These are phyloP conservation scores for Tragelaphus scriptus DNA, from an alignment of 2,113 vertebrate species.

Conservation along the genomic window DNA sequence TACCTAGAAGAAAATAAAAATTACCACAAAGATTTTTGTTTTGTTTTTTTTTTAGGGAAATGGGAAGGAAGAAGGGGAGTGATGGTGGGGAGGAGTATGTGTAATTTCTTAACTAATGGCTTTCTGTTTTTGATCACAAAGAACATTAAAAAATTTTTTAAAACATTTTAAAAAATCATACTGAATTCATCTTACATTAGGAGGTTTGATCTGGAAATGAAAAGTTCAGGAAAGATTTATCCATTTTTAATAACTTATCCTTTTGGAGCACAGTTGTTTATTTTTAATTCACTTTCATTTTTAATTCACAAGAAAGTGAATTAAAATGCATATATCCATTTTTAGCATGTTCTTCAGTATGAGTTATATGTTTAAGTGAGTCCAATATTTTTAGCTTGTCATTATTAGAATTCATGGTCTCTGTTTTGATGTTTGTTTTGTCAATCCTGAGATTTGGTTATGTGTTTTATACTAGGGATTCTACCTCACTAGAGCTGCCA, in stretches of 20 bases:
- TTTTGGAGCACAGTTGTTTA: not conserved
- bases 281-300: too few species aligned
- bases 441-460: not conserved
- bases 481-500: not conserved
- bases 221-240: not conserved
- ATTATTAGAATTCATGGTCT: not conserved
- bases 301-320: too few species aligned
- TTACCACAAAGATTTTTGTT: not conserved
- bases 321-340: not conserved
- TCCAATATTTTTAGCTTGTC: not conserved
- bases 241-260: not conserved
- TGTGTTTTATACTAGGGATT: not conserved
- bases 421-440: not conserved
- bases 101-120: too few species aligned
- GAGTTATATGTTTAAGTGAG: not conserved
- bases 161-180: too few species aligned
- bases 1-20: not conserved
- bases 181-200: too few species aligned
- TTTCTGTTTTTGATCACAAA: too few species aligned
- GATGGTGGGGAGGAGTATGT: too few species aligned
- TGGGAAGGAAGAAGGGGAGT: too few species aligned
- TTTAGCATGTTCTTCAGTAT: not conserved
- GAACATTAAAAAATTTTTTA: too few species aligned
- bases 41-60: too few species aligned
- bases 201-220: too few species aligned